A percentile compares a stretch with the other conserved stretches of the same genome.
Evolutionary conservation across 1,140 invertebrate genomes (phyloP).

Genomic region (Anastatus disparis): DNA sequence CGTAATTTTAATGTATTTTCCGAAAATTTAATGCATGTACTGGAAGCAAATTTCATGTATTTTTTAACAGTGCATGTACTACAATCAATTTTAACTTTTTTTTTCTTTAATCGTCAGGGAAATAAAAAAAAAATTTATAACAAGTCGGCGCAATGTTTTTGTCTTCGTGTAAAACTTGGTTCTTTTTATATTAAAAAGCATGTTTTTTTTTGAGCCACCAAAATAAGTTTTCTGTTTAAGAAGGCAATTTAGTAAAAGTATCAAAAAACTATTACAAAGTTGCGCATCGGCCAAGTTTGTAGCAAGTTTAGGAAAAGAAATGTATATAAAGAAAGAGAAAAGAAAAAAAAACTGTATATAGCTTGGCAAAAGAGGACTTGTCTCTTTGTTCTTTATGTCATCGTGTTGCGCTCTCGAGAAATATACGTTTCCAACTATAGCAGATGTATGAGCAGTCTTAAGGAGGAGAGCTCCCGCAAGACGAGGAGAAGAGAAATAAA

Average conservation of each 20-base stretch:
- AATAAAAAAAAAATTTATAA: background rate
- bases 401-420: slow-evolving; percentile 26
- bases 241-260: slow-evolving; percentile 22
- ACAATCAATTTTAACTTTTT: no score
- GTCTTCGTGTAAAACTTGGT: background rate
- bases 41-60: no score
- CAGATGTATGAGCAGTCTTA: slow-evolving; percentile 31
- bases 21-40: no score
- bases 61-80: no score
- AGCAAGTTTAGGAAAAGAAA: background rate
- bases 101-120: no score
- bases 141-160: no score
- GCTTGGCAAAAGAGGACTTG: slow-evolving; percentile 18
- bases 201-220: background rate
- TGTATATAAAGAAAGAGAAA: background rate
- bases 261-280: slow-evolving; percentile 31
- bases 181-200: background rate
- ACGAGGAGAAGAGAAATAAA: slow-evolving; percentile 26
- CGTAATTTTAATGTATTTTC: no score
- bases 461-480: no score
- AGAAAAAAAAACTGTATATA: slow-evolving; percentile 19
- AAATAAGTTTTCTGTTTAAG: slow-evolving; percentile 23
- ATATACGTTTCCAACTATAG: slow-evolving; percentile 38
- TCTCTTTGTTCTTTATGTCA: slow-evolving; percentile 33
- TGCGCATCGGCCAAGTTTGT: background rate